phyloP scores from a whole-genome alignment of 2,113 vertebrate species.

The Megatriorchis doriae region DNA sequence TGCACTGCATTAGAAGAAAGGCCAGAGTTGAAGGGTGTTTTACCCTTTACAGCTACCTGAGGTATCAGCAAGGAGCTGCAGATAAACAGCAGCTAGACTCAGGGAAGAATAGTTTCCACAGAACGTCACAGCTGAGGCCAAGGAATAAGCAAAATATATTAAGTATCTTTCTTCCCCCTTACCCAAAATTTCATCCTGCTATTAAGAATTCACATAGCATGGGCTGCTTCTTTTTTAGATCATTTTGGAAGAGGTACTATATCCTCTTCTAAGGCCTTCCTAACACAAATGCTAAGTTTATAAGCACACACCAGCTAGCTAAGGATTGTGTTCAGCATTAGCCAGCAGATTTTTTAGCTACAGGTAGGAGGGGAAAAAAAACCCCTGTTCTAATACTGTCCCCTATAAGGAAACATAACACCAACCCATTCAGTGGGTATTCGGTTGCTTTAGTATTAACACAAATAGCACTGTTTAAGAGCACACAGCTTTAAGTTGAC shows the following conservation, averaged over 20 bases:
- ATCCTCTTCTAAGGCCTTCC: background rate
- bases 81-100: background rate
- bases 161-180: background rate
- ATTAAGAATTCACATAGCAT: background rate
- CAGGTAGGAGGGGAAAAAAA: background rate
- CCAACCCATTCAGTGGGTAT: background rate
- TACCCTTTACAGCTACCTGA: background rate
- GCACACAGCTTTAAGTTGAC: background rate
- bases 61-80: background rate
- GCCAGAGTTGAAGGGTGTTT: rapidly evolving
- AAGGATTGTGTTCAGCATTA: background rate
- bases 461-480: background rate
- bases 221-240: background rate
- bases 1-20: rapidly evolving
- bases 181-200: background rate
- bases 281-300: background rate
- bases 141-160: background rate
- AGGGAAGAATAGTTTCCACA: background rate
- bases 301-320: rapidly evolving
- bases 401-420: background rate
- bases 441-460: background rate
- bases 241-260: rapidly evolving
- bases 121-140: background rate
- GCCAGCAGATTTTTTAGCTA: background rate
- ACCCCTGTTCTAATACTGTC: background rate